Evolutionary conservation across 2,797 vertebrate species (phyloP), one percentile per base, ranked within the genome.

Genomic region (Onychomys arenicola): DNA sequence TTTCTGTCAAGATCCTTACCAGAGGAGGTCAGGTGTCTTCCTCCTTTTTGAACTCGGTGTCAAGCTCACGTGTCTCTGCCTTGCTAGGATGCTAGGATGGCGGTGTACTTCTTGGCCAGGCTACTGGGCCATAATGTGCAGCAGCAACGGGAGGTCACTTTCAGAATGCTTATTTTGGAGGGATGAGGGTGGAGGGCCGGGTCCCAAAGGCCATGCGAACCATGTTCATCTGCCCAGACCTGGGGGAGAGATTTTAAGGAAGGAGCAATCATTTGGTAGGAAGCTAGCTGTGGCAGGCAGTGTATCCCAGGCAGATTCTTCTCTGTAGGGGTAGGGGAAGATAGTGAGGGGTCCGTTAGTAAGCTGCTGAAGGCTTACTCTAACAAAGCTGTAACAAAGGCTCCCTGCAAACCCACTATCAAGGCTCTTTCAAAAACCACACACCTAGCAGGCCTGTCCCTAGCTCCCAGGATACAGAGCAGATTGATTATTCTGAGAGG

Each of bases 311-410:
- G 43, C 75, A 69, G 89, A 77, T 46, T 46, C 46, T 6, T 49
- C n/a, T 69, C 93, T 8, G 1, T 8, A 12, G 29, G 9, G 21
- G 0, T 46, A 0, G 0, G 0, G 34, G 8, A 8, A 69, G n/a
- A 29, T 6, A 34, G 73, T 16, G 21, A n/a, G 13, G 16, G 10
- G 11, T 59, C 49, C 88, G 61, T 32, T 65, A 17, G 43, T n/a
- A n/a, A 78, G 86, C 86, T 29, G 85, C 49, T 59, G 69, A 63
- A 59, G 69, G 94, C 71, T 0, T 6, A 29, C 65, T 14, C 91
- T 76, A 81, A 92, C 57, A 61, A 92, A 93, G 83, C 96, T 84
- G 8, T 89, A 97, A 97, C 97, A 97, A 97, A 97, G 96, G 83
- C 92, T 96, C 88, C 55, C 0, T 49, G 89, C 89, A 88, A 91